Evolutionary conservation across 2,888 invertebrate genomes (phyloP), one percentile per base, ranked within the genome.

Genomic region (Buathra laborator): DNA sequence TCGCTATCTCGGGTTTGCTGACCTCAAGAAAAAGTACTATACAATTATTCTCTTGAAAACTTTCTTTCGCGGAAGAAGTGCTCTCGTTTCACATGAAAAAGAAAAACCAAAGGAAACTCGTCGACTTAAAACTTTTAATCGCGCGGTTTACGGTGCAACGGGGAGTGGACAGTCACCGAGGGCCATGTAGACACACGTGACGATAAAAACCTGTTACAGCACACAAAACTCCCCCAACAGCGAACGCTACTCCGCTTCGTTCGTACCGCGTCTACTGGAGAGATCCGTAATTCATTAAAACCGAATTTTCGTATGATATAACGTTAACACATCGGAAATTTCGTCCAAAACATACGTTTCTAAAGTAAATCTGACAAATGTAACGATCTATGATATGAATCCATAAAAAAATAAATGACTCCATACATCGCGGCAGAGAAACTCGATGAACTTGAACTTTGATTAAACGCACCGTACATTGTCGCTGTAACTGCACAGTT

Each of bases 391-490:
- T 37, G 0, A 37, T 37, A 37, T 37, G 37, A 37, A 9, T 37
- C 6, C 37, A 37, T 7, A 7, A 7, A 7, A 7, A 7, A 5
- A 7, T 32, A 2, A 37, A 37, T 9, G 37, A 37, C 37, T 37
- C 5, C 37, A 37, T 37, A 37, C 37, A 37, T 7, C 9, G 37
- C 37, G 37, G 37, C 37, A 5, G 37, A 37, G 37, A 37, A 37
- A 37, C 37, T 29, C n/a, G 44, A 46, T 16, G 67, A 68, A 16
- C 44, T 3, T 10, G 24, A 48, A 56, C 68, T 32, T 67, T 9
- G 44, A 51, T 37, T 46, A 12, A 77, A 72, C 66, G n/a, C 70
- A 82, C 76, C 77, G 64, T 72, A n/a, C 71, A 48, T 56, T 16
- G 48, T 72, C 48, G 32, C 10, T 12, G 44, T n/a, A 16, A 24